Percentiles rank a stretch among this genome's conserved stretches.
Conservation (phyloP, 2,888 invertebrate genomes). For the Apamea monoglypha region DNA sequence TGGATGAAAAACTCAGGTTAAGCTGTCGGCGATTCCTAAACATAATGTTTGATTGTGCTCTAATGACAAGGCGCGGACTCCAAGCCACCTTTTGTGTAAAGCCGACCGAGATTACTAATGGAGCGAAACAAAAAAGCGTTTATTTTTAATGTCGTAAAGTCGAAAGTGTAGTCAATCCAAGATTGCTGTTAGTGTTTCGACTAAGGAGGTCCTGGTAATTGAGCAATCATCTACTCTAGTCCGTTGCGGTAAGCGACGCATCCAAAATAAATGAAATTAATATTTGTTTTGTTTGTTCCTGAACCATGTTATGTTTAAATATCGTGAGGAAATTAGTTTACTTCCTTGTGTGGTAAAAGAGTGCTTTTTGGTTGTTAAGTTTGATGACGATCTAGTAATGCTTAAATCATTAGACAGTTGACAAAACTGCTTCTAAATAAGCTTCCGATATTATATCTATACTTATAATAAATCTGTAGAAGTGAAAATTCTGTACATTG, state of each 20-base stretch:
- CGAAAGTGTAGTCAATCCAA: constrained; percentile 77
- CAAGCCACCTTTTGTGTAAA: constrained; percentile 86
- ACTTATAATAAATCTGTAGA: too few relatives aligned
- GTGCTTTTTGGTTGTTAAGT: constrained; percentile 4
- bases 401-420: too few relatives aligned
- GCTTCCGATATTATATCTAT: constrained; percentile 16
- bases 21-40: constrained; percentile 90
- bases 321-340: constrained; percentile 70
- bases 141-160: constrained; percentile 82
- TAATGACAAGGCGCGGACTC: constrained; percentile 90
- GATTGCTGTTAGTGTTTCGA: constrained; percentile 83
- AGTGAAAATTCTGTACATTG: too few relatives aligned
- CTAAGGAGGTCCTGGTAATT: constrained; percentile 90
- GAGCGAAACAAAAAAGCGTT: constrained; percentile 80
- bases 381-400: background rate
- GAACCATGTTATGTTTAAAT: constrained; percentile 70
- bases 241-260: constrained; percentile 88
- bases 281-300: constrained; percentile 86
- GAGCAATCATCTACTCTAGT: constrained; percentile 90
- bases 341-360: constrained; percentile 45
- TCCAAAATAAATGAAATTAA: constrained; percentile 87
- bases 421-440: background rate
- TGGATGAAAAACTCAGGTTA: constrained; percentile 88
- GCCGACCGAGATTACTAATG: constrained; percentile 85
- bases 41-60: constrained; percentile 89